phyloP scores from a whole-genome alignment of 2,888 invertebrate genomes.

The Amblyjoppa proteus region DNA sequence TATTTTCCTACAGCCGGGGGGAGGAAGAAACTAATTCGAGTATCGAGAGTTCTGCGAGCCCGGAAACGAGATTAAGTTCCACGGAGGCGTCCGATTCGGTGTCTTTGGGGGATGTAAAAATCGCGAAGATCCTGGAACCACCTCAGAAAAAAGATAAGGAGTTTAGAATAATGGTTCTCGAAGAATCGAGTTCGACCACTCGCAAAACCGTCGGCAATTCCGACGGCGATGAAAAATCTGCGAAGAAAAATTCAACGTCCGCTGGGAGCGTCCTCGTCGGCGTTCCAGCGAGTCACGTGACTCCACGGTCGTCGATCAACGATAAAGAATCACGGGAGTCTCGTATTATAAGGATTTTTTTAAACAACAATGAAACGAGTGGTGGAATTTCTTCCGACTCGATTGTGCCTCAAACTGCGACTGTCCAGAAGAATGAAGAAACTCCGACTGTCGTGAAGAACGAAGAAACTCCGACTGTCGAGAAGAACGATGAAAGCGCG shows the following conservation, averaged over 20 bases:
- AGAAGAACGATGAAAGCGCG: neutral
- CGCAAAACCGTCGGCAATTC: neutral
- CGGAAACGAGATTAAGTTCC: conserved; percentile 25
- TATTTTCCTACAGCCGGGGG: conserved; percentile 41
- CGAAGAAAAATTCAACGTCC: conserved; percentile 6
- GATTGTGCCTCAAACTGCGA: neutral
- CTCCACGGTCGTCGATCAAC: conserved; percentile 55
- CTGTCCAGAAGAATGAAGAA: neutral
- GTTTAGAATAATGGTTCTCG: conserved; percentile 75
- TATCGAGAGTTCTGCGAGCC: neutral
- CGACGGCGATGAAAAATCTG: neutral
- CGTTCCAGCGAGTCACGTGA: conserved; percentile 65
- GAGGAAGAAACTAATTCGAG: neutral
- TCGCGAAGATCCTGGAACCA: conserved; percentile 67
- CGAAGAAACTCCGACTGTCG: neutral
- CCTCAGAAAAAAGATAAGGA: conserved; percentile 59
- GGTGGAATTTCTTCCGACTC: neutral
- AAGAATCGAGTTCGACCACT: conserved; percentile 38
- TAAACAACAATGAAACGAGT: conserved; percentile 15
- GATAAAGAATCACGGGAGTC: conserved; percentile 51
- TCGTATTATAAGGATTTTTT: conserved; percentile 52
- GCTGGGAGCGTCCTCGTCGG: conserved; percentile 14
- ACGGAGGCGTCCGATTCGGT: conserved; percentile 39
- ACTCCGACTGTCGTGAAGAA: neutral
- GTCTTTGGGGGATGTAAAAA: conserved; percentile 37